These are phyloP conservation scores for Betta splendens DNA, from an alignment of 2,797 vertebrate species.

Conservation along the genomic window DNA sequence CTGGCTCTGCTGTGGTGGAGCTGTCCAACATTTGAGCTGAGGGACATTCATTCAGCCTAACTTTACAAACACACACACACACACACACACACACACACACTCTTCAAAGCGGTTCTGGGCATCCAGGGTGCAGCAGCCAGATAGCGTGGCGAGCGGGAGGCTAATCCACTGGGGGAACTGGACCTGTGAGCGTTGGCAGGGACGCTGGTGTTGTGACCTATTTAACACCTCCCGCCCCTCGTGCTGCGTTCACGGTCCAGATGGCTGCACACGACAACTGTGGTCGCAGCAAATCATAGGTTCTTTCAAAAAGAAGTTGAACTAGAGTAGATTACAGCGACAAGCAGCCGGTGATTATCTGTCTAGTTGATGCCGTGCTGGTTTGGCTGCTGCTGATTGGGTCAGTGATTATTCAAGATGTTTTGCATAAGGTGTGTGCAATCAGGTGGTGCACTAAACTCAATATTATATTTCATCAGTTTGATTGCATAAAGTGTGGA, in stretches of 20 bases:
- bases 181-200: conserved; percentile 34
- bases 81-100: conserved; percentile 1
- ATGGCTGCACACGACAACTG: conserved; percentile 26
- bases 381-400: conserved; percentile 26
- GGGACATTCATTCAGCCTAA: conserved; percentile 34
- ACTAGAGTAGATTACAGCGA: neutral
- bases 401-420: conserved; percentile 51
- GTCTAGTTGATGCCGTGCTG: conserved; percentile 2
- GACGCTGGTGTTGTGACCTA: conserved; percentile 53
- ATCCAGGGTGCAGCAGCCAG: conserved; percentile 39
- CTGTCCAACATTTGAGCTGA: conserved; percentile 57
- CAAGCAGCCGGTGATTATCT: conserved; percentile 22
- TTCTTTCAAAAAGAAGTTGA: neutral
- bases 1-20: conserved; percentile 52
- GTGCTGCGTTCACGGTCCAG: conserved; percentile 33
- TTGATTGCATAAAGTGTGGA: conserved; percentile 36
- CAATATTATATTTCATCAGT: conserved; percentile 37
- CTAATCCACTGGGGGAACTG: conserved; percentile 32
- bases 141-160: conserved; percentile 46
- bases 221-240: conserved; percentile 42
- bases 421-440: conserved; percentile 41
- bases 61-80: conserved; percentile 29
- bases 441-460: conserved; percentile 31
- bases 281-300: conserved; percentile 5
- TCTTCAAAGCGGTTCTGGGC: conserved; percentile 24